Evolutionary conservation across 2,797 vertebrate genomes (phyloP), one percentile per base, ranked within the genome.

Genomic region (Epinephelus awoara): DNA sequence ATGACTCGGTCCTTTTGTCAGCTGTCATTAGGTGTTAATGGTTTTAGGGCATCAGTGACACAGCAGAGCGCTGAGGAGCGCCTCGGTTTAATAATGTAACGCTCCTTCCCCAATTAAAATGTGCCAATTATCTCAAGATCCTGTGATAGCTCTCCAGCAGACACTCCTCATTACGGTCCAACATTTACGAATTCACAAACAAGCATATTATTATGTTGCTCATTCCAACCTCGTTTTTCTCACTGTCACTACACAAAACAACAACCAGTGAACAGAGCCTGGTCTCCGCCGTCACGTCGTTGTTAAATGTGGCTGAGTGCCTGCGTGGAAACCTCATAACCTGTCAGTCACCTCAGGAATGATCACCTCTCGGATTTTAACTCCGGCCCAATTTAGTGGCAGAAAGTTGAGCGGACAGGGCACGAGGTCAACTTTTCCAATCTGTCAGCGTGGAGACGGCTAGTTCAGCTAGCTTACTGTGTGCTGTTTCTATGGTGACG

Each of bases 101-200:
- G 19, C 86, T 64, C 56, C 40, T 80, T 75, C 61, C 61, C 73
- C 85, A 91, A 89, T 92, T 92, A 91, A 92, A 91, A 91, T 83
- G 89, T 84, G 85, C 77, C 91, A 92, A 87, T 92, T 93, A 92
- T 83, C 73, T 82, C 42, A 50, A 82, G 79, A 87, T 90, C 78
- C 85, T 89, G 85, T 67, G 80, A 89, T 71, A 70, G 82, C 74
- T 83, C 87, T 86, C 83, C 70, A 81, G 67, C 76, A 86, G 85
- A 82, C 69, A 61, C 57, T 76, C 67, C 67, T 79, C 74, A 56
- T 80, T 73, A 73, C 49, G 63, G 66, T 19, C 52, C 19, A 71
- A 82, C 64, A 77, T 84, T 81, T 79, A 72, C 71, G 61, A 72
- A 85, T 83, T 82, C 82, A 87, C 78, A 89, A 91, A 88, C 81